Evolutionary conservation across 1,140 invertebrate species (phyloP).

Genomic region (Magallana gigas): DNA sequence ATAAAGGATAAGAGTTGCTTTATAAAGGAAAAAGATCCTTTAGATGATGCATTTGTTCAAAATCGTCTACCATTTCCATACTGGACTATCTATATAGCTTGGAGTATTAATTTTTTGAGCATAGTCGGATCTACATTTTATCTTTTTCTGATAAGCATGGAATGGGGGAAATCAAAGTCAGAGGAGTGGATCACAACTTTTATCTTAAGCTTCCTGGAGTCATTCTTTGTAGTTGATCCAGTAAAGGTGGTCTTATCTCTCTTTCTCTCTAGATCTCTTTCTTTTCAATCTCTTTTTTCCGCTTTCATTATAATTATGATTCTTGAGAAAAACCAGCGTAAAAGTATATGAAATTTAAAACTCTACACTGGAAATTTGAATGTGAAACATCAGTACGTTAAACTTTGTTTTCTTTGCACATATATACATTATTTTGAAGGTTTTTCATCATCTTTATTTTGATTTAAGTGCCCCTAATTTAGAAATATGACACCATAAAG

Average conservation of each 20-base stretch:
- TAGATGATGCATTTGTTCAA: constrained; percentile 7
- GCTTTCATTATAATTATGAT: too few species aligned
- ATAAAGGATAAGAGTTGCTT: neutral
- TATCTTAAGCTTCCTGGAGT: constrained; percentile 69
- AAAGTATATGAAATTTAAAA: too few species aligned
- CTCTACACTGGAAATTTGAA: too few species aligned
- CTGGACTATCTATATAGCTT: constrained; percentile 65
- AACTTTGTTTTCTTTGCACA: too few species aligned
- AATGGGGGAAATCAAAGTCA: constrained; percentile 71
- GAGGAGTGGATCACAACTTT: constrained; percentile 70
- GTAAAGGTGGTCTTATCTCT: constrained; percentile 63
- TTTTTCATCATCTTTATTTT: too few species aligned
- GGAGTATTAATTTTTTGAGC: constrained; percentile 59
- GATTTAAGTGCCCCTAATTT: too few species aligned
- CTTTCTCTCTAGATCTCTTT: too few species aligned
- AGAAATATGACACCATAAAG: too few species aligned
- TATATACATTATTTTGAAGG: too few species aligned
- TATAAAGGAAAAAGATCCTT: neutral
- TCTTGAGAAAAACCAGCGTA: too few species aligned
- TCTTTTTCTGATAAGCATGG: constrained; percentile 69
- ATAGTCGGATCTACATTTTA: constrained; percentile 63
- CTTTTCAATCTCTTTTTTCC: neutral
- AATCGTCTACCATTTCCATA: constrained; percentile 60
- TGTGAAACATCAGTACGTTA: too few species aligned
- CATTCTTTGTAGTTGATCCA: constrained; percentile 69